phyloP scores from a whole-genome alignment of 2,888 invertebrate genomes.

The Caenorhabditis sp. region DNA sequence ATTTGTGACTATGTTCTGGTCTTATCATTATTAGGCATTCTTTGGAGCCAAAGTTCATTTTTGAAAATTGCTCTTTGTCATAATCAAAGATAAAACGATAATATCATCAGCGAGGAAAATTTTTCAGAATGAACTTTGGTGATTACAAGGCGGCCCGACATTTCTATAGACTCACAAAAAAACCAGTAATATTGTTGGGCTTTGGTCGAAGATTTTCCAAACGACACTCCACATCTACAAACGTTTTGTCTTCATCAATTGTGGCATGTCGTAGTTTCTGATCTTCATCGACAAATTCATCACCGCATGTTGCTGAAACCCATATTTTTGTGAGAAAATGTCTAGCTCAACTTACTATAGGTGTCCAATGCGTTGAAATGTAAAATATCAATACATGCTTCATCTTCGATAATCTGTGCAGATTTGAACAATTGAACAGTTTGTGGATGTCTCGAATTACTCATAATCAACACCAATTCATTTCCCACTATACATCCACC shows the following conservation, averaged over 20 bases:
- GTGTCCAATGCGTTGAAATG: constrained; percentile 52
- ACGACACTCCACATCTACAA: constrained; percentile 59
- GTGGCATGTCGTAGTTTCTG: constrained; percentile 56
- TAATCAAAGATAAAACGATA: too few relatives aligned
- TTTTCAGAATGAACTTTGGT: too few relatives aligned
- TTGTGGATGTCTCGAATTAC: constrained; percentile 59
- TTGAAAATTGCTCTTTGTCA: too few relatives aligned
- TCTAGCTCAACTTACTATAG: constrained; percentile 52
- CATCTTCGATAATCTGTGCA: constrained; percentile 57
- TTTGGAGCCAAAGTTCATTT: too few relatives aligned
- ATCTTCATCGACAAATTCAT: constrained; percentile 56
- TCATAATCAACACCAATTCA: constrained; percentile 50
- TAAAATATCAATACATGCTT: constrained; percentile 57
- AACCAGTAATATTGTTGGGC: constrained; percentile 36
- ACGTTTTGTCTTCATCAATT: constrained; percentile 57
- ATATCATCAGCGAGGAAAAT: too few relatives aligned
- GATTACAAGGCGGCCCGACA: too few relatives aligned
- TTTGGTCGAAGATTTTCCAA: constrained; percentile 48
- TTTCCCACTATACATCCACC: constrained; percentile 50
- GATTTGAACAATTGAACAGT: constrained; percentile 58
- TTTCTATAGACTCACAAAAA: constrained; percentile 40
- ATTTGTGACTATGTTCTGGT: too few relatives aligned
- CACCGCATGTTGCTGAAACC: constrained; percentile 53
- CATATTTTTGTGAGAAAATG: too few relatives aligned
- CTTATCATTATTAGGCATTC: too few relatives aligned